These are phyloP conservation scores for Donacobius atricapilla DNA, from an alignment of 2,113 vertebrate genomes.

Conservation along the genomic window DNA sequence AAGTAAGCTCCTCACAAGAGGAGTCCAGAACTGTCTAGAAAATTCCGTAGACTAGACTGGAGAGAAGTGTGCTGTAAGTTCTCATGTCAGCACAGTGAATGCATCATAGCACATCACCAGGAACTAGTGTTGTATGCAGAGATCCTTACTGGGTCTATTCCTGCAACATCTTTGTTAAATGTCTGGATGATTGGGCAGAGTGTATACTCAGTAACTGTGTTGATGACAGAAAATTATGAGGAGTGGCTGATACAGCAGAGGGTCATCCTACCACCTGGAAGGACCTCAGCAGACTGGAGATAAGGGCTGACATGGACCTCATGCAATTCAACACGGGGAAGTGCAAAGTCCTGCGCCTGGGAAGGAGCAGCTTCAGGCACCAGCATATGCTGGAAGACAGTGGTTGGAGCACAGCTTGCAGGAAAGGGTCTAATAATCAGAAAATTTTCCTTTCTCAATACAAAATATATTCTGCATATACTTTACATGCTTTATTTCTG, in stretches of 20 bases:
- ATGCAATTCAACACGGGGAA: background rate
- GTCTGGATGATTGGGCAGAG: background rate
- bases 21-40: background rate
- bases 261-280: background rate
- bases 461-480: background rate
- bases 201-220: background rate
- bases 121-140: accelerated
- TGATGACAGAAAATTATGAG: background rate
- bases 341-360: background rate
- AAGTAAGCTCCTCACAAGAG: background rate
- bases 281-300: background rate
- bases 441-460: background rate
- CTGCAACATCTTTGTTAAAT: background rate
- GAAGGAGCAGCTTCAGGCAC: background rate
- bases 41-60: background rate
- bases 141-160: background rate
- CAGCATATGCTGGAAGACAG: background rate
- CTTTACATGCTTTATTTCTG: background rate
- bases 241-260: background rate
- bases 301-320: background rate
- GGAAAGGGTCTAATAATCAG: background rate
- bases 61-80: background rate
- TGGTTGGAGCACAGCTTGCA: background rate
- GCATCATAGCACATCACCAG: background rate
- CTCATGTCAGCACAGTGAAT: background rate